phyloP scores from a whole-genome alignment of 2,797 vertebrate species.

The Enteromius unitaeniatus region DNA sequence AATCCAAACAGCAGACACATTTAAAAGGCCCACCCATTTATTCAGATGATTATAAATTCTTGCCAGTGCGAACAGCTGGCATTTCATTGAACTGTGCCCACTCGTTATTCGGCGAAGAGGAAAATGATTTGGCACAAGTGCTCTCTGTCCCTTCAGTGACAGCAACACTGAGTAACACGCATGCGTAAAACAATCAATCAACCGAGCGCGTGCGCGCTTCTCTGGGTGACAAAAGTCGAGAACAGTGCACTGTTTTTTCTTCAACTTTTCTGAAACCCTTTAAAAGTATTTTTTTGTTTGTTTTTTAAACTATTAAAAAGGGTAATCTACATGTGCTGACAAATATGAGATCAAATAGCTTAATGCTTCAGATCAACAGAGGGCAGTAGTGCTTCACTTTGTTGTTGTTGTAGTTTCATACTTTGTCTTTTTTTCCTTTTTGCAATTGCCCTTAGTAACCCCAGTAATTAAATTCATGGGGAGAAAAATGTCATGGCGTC shows the following conservation, averaged over 20 bases:
- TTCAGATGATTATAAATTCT: slow-evolving; percentile 6
- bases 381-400: slow-evolving; percentile 75
- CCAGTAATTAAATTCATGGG: slow-evolving; percentile 65
- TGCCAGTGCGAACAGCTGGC: not conserved
- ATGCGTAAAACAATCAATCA: not conserved
- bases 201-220: not conserved
- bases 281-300: not conserved
- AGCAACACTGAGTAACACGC: not conserved
- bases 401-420: slow-evolving; percentile 17
- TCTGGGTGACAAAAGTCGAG: not conserved
- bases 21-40: slow-evolving; percentile 2
- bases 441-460: slow-evolving; percentile 74
- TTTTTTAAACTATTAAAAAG: not conserved
- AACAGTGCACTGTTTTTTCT: not conserved
- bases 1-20: not conserved
- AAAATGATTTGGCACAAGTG: slow-evolving; percentile 1
- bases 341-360: not conserved
- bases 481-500: slow-evolving; percentile 54
- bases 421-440: slow-evolving; percentile 57
- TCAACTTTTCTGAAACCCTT: not conserved
- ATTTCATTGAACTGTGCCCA: not conserved
- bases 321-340: not conserved
- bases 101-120: slow-evolving; percentile 1
- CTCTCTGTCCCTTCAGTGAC: not conserved
- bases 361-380: slow-evolving; percentile 65